Percentiles rank a stretch among this genome's conserved stretches.
These are phyloP conservation scores for Loriculus beryllinus DNA, from an alignment of 2,797 vertebrate genomes.

Conservation along the genomic window DNA sequence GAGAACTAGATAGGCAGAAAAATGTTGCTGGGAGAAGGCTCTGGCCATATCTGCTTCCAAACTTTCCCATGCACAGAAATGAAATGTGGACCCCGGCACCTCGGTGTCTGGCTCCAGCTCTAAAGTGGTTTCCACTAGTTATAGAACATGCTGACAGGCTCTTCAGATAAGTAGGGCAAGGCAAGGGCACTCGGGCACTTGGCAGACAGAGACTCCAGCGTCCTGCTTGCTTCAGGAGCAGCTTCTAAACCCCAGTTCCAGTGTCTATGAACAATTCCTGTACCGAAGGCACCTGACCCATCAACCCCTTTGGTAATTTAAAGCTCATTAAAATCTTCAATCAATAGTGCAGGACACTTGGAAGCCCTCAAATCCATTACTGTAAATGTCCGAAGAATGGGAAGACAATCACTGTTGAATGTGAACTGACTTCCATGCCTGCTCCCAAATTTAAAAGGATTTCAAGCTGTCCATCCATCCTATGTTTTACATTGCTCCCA, in stretches of 20 bases:
- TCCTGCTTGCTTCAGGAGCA: neutral
- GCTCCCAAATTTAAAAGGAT: neutral
- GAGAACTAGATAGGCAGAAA: slow-evolving; percentile 35
- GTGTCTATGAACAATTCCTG: neutral
- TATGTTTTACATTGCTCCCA: neutral
- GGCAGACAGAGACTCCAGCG: neutral
- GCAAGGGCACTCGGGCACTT: slow-evolving; percentile 51
- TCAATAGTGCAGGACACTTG: slow-evolving; percentile 26
- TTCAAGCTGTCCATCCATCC: fast-evolving
- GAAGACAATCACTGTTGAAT: neutral
- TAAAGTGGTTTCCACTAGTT: slow-evolving; percentile 68
- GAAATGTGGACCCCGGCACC: slow-evolving; percentile 64
- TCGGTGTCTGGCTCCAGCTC: slow-evolving; percentile 68
- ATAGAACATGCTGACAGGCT: slow-evolving; percentile 68
- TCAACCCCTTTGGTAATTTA: neutral
- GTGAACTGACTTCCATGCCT: neutral
- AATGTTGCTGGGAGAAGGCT: slow-evolving; percentile 41
- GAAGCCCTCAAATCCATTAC: neutral
- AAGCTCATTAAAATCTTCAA: slow-evolving; percentile 8
- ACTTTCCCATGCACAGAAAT: slow-evolving; percentile 61
- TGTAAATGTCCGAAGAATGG: neutral
- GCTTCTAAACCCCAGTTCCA: neutral
- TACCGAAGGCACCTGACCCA: neutral
- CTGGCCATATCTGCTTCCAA: neutral
- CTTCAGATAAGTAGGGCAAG: slow-evolving; percentile 69